These are phyloP conservation scores for Brachionus paranguensis DNA, from an alignment of 1,140 invertebrate genomes.

Conservation along the genomic window DNA sequence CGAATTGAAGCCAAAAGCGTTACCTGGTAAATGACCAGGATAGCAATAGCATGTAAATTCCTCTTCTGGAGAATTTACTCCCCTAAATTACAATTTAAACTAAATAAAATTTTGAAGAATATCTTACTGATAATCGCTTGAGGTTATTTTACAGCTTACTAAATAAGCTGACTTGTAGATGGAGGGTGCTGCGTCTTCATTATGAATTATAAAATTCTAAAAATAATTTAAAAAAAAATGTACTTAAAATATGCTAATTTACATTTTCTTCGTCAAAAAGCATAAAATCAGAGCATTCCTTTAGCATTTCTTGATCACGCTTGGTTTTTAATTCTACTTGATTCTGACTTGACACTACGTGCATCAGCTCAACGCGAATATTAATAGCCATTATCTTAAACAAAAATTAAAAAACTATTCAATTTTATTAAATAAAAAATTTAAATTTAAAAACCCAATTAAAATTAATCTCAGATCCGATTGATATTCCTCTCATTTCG, in stretches of 20 bases:
- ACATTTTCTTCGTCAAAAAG: slow-evolving; percentile 17
- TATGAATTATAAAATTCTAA: slow-evolving; percentile 25
- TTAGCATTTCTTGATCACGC: background rate
- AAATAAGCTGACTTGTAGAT: slow-evolving; percentile 23
- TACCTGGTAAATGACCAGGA: slow-evolving; percentile 31
- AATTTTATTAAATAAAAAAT: background rate
- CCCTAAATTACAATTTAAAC: background rate
- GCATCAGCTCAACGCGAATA: slow-evolving; percentile 18
- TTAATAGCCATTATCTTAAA: slow-evolving; percentile 17
- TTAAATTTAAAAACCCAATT: background rate
- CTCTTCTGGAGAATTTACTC: background rate
- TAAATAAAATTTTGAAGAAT: background rate
- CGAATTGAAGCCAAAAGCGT: slow-evolving; percentile 26
- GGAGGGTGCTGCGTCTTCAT: background rate
- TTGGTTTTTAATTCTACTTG: background rate
- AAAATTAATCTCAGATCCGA: slow-evolving; percentile 18
- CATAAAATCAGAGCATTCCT: slow-evolving; percentile 9
- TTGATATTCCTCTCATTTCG: slow-evolving; percentile 25
- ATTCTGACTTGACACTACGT: background rate
- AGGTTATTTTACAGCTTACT: background rate
- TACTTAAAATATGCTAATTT: background rate
- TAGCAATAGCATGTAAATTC: slow-evolving; percentile 39
- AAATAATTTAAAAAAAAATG: background rate
- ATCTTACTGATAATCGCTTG: background rate
- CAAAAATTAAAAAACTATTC: background rate